phyloP scores from a whole-genome alignment of 2,113 vertebrate species.

The Donacobius atricapilla region DNA sequence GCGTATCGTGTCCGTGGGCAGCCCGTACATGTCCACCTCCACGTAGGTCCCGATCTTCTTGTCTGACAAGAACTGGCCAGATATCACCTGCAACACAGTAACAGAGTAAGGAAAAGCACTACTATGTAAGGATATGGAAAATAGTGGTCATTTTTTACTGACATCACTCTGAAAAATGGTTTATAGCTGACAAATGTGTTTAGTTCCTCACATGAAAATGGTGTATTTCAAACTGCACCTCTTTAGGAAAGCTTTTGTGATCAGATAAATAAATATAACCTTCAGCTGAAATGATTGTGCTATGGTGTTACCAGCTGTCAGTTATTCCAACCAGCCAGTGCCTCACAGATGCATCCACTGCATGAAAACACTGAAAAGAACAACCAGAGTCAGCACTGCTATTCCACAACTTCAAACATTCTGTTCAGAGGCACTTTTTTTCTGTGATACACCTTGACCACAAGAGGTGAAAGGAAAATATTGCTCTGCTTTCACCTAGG shows the following conservation, averaged over 20 bases:
- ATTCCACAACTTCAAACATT: background rate
- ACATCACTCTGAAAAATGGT: background rate
- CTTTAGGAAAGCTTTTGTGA: background rate
- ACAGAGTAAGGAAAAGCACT: background rate
- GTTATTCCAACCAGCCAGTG: background rate
- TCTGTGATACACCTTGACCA: background rate
- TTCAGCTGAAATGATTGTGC: background rate
- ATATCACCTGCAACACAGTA: conserved; percentile 83
- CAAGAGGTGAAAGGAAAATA: background rate
- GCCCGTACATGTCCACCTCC: conserved; percentile 97
- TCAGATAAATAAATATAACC: background rate
- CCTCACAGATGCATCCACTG: background rate
- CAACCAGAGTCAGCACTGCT: background rate
- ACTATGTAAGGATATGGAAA: background rate
- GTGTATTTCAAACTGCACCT: background rate
- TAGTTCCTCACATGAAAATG: background rate
- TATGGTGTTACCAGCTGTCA: background rate
- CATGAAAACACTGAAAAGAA: background rate
- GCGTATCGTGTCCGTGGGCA: conserved; percentile 95
- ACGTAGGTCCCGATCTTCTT: conserved; percentile 98
- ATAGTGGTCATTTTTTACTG: background rate
- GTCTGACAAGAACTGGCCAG: conserved; percentile 96
- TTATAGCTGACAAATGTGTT: background rate
- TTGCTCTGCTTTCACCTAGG: background rate
- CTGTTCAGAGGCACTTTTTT: background rate